Evolutionary conservation across 53 echinoderm and acorn worm genomes (phyloP), one percentile per base, ranked within the genome.

Genomic region (Temnopleurus reevesii): DNA sequence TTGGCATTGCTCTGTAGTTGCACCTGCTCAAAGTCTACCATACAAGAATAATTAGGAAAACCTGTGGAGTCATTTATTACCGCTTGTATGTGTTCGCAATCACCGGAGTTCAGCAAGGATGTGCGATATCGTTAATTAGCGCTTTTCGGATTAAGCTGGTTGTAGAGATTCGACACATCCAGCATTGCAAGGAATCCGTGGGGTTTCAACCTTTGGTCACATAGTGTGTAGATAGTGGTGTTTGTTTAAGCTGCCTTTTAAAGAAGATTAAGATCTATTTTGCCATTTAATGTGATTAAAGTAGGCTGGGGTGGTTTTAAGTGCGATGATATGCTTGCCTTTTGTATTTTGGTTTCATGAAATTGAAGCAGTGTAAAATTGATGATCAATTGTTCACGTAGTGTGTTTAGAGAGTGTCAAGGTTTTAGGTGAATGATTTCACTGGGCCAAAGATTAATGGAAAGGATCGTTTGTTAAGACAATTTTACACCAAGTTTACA

Each of bases 351-450:
- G n/a, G n/a, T n/a, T n/a, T n/a, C n/a, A n/a, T 71, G 71, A 71
- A 71, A 71, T 71, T 71, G 36, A 71, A 71, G 71, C 71, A 71
- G 71, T 71, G n/a, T n/a, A n/a, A n/a, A n/a, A n/a, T n/a, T n/a
- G n/a, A n/a, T n/a, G n/a, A n/a, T n/a, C n/a, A n/a, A n/a, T n/a
- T n/a, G n/a, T n/a, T n/a, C n/a, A n/a, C n/a, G n/a, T n/a, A n/a
- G n/a, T n/a, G n/a, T n/a, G n/a, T n/a, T n/a, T n/a, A n/a, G n/a
- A n/a, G n/a, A n/a, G n/a, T n/a, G n/a, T n/a, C n/a, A n/a, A n/a
- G n/a, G n/a, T n/a, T n/a, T n/a, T n/a, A n/a, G n/a, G n/a, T n/a
- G n/a, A n/a, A n/a, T n/a, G n/a, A n/a, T n/a, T n/a, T n/a, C n/a
- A n/a, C n/a, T n/a, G n/a, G n/a, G n/a, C n/a, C n/a, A n/a, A n/a